Base-by-base conservation (phyloP, 2,888 invertebrate species). In the Melinaea menophilus region DNA sequence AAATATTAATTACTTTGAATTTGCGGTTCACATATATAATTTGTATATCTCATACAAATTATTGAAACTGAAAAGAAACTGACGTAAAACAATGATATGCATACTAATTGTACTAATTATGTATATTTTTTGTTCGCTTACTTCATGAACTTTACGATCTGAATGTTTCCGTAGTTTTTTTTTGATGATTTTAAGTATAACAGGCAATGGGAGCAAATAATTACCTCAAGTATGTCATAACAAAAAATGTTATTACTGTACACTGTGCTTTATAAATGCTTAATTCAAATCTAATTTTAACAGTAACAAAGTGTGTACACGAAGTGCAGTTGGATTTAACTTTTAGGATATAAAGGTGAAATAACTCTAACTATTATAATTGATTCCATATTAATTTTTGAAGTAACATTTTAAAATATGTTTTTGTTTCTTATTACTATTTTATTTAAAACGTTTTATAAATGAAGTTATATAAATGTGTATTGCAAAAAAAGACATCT, bases 241-340 rank as follows among this genome's bases (percentile, higher is more conserved):
- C 84, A 88, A 90, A 88, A 89, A 89, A 84, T 81, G 82, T 82
- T 75, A 75, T 78, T 70, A 77, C 77, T 79, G 73, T 82, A 84
- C 77, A 82, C 84, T 80, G 77, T 78, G 77, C 75, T 73, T 73
- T 90, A 90, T 90, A 90, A 89, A 89, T 88, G 80, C 87, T 82
- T 81, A 82, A 87, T 81, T 81, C 74, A 68, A 79, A 76, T 87
- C 84, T 76, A 82, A 84, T 82, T 80, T 74, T 72, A 77, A 79
- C 87, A 90, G 87, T 88, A 81, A 73, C 78, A 78, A 68, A 78
- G 79, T 73, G 79, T 75, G 75, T 75, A 80, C 78, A 79, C 74
- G 73, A 73, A 73, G 80, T 72, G 80, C 79, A 79, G 80, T 77
- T 74, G 79, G 76, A 73, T 81, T 73, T 71, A 76, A 72, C 73